Evolutionary conservation across 2,113 vertebrate genomes (phyloP).

Genomic region (Syrmaticus mikado): DNA sequence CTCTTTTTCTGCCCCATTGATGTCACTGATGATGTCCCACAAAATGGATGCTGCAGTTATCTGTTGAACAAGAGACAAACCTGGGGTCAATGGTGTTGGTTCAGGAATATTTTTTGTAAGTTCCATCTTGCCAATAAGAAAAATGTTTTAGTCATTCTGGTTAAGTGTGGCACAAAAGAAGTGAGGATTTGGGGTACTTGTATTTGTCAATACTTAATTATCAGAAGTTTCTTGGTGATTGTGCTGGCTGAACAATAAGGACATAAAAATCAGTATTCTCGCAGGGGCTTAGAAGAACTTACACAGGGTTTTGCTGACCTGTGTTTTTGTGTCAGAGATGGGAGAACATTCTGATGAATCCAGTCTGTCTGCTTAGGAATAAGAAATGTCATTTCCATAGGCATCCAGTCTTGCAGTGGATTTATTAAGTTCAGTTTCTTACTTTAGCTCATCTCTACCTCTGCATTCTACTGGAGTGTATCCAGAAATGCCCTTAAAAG

Average conservation of each 20-base stretch:
- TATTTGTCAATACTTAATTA: neutral
- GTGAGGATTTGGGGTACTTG: neutral
- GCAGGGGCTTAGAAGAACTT: conserved; percentile 44
- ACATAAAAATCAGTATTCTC: conserved; percentile 28
- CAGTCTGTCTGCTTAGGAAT: conserved; percentile 12
- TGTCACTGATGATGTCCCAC: neutral
- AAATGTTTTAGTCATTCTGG: accelerated
- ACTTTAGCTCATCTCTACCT: neutral
- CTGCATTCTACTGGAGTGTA: neutral
- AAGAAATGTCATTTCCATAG: neutral
- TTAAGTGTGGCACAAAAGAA: neutral
- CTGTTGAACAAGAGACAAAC: neutral
- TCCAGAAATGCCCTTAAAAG: neutral
- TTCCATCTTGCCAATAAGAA: neutral
- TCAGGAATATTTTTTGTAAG: neutral
- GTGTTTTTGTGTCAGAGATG: conserved; percentile 40
- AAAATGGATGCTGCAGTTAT: neutral
- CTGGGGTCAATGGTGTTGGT: neutral
- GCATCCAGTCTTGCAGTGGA: neutral
- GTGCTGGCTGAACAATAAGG: neutral
- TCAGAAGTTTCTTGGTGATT: neutral
- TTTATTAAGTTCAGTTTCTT: conserved; percentile 15
- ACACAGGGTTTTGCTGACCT: neutral
- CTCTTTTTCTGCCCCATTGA: neutral
- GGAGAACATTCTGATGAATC: conserved; percentile 15